Percentiles rank a stretch among this genome's conserved stretches.
phyloP scores from a whole-genome alignment of 2,113 vertebrate species.

The Leptosomus discolor region DNA sequence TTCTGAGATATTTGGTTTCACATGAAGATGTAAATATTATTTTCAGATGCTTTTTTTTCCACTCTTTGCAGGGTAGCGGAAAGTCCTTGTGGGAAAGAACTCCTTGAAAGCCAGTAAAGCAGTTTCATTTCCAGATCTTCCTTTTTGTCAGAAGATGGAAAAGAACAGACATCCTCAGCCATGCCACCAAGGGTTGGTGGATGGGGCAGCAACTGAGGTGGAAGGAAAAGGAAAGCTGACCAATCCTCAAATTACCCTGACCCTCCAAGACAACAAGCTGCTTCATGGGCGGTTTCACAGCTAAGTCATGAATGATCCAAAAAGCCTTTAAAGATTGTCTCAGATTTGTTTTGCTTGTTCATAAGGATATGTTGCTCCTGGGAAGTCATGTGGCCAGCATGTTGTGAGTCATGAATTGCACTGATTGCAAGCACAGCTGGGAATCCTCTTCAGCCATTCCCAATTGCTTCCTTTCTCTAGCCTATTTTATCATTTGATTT shows the following conservation, averaged over 20 bases:
- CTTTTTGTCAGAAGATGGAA: not conserved
- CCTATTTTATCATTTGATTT: constrained; percentile 60
- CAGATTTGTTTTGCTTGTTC: constrained; percentile 60
- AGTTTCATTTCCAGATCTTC: not conserved
- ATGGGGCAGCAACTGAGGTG: not conserved
- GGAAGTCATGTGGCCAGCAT: constrained; percentile 66
- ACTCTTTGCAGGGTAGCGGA: not conserved
- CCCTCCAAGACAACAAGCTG: not conserved
- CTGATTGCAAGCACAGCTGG: constrained; percentile 71
- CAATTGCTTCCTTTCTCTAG: constrained; percentile 70
- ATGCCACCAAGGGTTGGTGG: accelerated
- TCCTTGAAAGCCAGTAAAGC: not conserved
- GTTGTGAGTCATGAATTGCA: constrained; percentile 69
- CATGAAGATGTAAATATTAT: not conserved
- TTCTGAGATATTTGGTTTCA: not conserved
- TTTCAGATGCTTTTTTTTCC: not conserved
- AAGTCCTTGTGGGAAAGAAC: not conserved
- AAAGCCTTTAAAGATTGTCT: constrained; percentile 45
- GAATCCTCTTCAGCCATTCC: constrained; percentile 71
- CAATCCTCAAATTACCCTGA: not conserved
- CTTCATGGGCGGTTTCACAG: not conserved
- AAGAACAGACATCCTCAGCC: not conserved
- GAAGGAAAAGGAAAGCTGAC: constrained; percentile 7
- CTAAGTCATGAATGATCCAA: constrained; percentile 11
- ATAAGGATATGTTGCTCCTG: constrained; percentile 66